Base-by-base conservation (phyloP, 2,113 vertebrate genomes). In the Himantopus leucocephalus region DNA sequence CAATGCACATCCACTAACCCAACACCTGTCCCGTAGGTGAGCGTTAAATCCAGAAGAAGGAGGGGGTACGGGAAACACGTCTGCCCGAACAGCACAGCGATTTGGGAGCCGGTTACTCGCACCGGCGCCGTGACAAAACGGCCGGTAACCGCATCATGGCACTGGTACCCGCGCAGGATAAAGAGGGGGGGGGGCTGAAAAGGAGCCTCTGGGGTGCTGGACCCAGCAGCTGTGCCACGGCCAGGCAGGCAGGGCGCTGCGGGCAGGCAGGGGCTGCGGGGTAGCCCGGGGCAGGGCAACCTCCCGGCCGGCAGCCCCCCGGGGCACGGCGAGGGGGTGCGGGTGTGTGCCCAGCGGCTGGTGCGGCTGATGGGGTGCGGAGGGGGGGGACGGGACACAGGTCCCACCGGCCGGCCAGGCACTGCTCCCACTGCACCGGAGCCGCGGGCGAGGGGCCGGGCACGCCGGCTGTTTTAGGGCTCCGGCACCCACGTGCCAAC, bases 61-160 rank as follows among this genome's bases (percentile, higher is more conserved):
- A 47, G 8, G 11, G 12, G 21, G 27, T 8, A 10, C 0, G 7
- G 32, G 35, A 32, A 53, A 29, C 30, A 32, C 0, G 2, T 18
- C 84, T 24, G 43, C 59, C 27, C 12, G 1, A 58, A 52, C 0
- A 4, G 66, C 58, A 45, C 43, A 21, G 55, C 14, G 6, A 5
- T 15, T 29, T 0, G 4, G 50, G 58, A 45, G 29, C 34, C 3
- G 9, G 43, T 10, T 55, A 23, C 47, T 64, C 0, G 3, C 1
- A 34, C 22, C 1, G 1, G 43, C 10, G 58, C 53, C 8, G 24
- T 3, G 62, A 22, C 20, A 11, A 30, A 67, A 16, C 6, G 8
- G 26, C 55, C 8, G 8, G 20, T 34, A 71, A 63, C 41, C 8
- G 63, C 37, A 24, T 4, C 43, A 7, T 0, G 35, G 83, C 70